phyloP scores from a whole-genome alignment of 2,888 invertebrate genomes.

The Myopa testacea region DNA sequence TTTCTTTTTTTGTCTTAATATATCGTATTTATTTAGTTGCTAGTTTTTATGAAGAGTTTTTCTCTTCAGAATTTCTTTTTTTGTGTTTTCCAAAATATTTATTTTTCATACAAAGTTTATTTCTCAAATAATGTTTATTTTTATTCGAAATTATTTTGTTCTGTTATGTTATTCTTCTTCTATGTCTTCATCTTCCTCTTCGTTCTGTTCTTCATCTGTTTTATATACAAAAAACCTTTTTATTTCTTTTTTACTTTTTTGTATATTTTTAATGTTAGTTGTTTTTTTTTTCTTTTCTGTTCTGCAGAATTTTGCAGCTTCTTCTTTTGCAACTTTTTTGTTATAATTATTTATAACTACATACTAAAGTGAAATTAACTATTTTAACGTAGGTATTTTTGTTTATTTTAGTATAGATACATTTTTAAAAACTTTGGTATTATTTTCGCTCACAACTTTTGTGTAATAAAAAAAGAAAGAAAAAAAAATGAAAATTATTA shows the following conservation, averaged over 20 bases:
- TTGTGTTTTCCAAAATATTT: no score
- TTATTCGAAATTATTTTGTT: no score
- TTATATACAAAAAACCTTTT: conserved; percentile 14
- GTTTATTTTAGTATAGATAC: conserved; percentile 30
- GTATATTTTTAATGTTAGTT: conserved; percentile 10
- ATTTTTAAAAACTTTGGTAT: conserved; percentile 40
- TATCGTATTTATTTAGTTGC: conserved; percentile 24
- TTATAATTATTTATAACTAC: no score
- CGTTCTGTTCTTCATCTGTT: no score
- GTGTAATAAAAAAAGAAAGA: not conserved
- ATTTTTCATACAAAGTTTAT: no score
- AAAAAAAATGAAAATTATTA: conserved; percentile 2
- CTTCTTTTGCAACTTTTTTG: conserved; percentile 28
- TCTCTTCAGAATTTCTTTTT: no score
- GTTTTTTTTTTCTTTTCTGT: conserved; percentile 4
- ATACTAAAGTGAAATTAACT: conserved; percentile 39
- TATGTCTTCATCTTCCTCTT: no score
- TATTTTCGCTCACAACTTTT: conserved; percentile 34
- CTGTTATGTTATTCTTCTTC: no score
- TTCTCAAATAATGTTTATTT: no score
- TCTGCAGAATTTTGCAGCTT: conserved; percentile 17
- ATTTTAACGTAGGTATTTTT: conserved; percentile 24
- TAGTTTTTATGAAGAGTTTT: not conserved
- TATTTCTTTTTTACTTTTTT: conserved; percentile 22
- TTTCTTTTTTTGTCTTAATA: conserved; percentile 37